Base-by-base conservation (phyloP, 2,797 vertebrate species). In the Protonibea diacanthus region DNA sequence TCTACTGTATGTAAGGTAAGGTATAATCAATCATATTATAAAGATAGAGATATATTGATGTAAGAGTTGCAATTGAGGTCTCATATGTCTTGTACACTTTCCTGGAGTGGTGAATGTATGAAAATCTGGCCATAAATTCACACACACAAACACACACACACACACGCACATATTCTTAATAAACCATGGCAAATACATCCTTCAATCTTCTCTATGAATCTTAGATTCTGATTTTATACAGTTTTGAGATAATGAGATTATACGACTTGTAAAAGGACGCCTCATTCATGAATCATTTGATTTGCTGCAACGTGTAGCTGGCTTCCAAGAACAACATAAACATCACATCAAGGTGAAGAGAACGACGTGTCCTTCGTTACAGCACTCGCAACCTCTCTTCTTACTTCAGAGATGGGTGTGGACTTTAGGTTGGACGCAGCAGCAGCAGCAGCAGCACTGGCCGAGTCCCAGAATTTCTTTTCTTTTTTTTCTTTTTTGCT, bases 261-360 rank as follows among this genome's bases (percentile, higher is more conserved):
- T 47, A 42, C 3, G 42, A 29, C 15, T 55, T 55, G 25, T 56
- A 13, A 27, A 38, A 55, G 2, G 47, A 15, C 5, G 40, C 4
- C 4, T 53, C 10, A 33, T 33, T 49, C 13, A 56, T 42, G 20
- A 55, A 62, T 60, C 1, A 56, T 45, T 29, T 51, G 2, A 58
- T 61, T 11, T 25, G 33, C 23, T 62, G 20, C 8, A 25, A 71
- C 15, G 5, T 38, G 5, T 3, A n/a, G n/a, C 25, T 40, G 15
- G 20, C 1, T 49, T 79, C 33, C 21, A 2, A 64, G 29, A 62
- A 49, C 9, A 52, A 18, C 20, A 13, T 23, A 47, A 86, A 84
- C 44, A 74, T 88, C 27, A 23, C 40, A 84, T 88, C 42, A 94
- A 92, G 91, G 88, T 89, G 72, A 81, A 57, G 66, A 55, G 49